These are phyloP conservation scores for Agonopterix heracliana DNA, from an alignment of 2,888 invertebrate species.

Conservation along the genomic window DNA sequence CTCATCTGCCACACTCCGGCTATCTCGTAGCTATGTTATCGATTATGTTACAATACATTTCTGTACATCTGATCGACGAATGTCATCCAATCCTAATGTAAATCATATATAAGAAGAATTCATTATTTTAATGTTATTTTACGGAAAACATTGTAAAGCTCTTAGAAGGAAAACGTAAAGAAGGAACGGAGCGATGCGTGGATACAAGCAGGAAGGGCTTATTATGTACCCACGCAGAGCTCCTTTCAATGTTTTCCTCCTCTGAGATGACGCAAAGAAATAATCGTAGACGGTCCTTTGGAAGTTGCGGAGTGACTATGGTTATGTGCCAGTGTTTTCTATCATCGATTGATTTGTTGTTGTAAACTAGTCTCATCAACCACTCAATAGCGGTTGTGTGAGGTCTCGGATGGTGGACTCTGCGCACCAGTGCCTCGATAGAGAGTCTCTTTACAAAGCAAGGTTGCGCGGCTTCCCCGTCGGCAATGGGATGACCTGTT, in stretches of 20 bases:
- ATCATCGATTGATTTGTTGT: constrained; percentile 47
- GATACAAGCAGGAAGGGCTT: constrained; percentile 36
- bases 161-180: constrained; percentile 57
- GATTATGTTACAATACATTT: too few relatives aligned
- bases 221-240: constrained; percentile 58
- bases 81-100: constrained; percentile 5
- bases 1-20: constrained; percentile 36
- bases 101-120: constrained; percentile 4
- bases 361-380: constrained; percentile 47
- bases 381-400: constrained; percentile 42
- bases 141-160: constrained; percentile 56
- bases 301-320: constrained; percentile 69
- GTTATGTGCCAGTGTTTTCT: constrained; percentile 53
- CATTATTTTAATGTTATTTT: constrained; percentile 1
- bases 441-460: constrained; percentile 10
- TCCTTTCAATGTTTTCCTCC: constrained; percentile 56
- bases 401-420: constrained; percentile 46
- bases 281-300: constrained; percentile 59
- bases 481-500: constrained; percentile 50
- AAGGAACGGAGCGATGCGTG: constrained; percentile 44
- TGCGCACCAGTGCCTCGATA: constrained; percentile 27
- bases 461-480: constrained; percentile 43
- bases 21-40: constrained; percentile 1
- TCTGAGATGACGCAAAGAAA: constrained; percentile 38
- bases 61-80: constrained; percentile 10